Conservation (phyloP, 2,113 vertebrate species). For the Asarcornis scutulata region DNA sequence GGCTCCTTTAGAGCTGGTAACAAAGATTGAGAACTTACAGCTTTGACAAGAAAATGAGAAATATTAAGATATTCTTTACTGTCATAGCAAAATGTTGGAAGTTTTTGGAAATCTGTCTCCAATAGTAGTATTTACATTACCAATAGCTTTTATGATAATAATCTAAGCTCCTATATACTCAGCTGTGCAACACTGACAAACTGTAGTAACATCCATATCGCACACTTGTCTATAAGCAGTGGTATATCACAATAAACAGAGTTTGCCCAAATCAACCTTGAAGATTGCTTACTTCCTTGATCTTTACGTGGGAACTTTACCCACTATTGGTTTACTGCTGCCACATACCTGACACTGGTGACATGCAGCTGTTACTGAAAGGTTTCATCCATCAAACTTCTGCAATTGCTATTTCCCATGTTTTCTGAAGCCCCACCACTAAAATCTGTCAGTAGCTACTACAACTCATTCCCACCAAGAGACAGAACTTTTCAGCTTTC, state of each 20-base stretch:
- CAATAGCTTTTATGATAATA: background rate
- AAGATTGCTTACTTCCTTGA: background rate
- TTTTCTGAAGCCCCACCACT: background rate
- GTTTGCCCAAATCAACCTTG: background rate
- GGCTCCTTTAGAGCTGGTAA: background rate
- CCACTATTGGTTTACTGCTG: background rate
- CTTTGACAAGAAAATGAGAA: background rate
- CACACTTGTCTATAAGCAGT: background rate
- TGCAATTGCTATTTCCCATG: background rate
- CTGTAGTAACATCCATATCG: background rate
- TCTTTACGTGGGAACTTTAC: background rate
- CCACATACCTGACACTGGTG: background rate
- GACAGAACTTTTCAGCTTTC: background rate
- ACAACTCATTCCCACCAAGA: background rate
- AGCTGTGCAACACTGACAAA: background rate
- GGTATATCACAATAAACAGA: background rate
- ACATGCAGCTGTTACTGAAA: background rate
- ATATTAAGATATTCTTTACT: background rate
- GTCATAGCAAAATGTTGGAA: background rate
- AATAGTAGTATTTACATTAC: background rate
- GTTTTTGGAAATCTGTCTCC: background rate
- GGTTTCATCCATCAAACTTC: too few species aligned
- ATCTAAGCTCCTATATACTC: background rate
- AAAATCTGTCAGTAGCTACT: background rate
- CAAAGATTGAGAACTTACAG: background rate